Conservation (phyloP, 2,888 invertebrate species). For the Phaonia tiefii region DNA sequence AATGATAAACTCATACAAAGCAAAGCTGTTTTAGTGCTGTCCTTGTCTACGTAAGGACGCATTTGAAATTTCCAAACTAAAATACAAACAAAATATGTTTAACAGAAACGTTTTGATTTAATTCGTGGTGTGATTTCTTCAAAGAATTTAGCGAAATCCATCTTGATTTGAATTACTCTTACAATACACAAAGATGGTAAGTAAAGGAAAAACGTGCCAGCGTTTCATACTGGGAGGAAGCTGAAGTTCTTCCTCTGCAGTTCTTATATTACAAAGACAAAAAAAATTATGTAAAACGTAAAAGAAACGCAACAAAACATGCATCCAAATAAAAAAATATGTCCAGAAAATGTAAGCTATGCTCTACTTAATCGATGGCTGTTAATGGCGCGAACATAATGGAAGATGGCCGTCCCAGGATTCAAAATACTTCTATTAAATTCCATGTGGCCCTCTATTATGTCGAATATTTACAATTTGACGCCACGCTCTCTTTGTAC, state of each 20-base stretch:
- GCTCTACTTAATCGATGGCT: not conserved
- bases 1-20: slow-evolving; percentile 45
- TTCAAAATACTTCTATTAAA: too few relatives aligned
- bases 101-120: slow-evolving; percentile 54
- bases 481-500: not conserved
- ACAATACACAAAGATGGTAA: slow-evolving; percentile 28
- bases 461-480: slow-evolving; percentile 7
- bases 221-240: slow-evolving; percentile 25
- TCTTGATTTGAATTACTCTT: slow-evolving; percentile 25
- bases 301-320: slow-evolving; percentile 38
- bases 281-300: slow-evolving; percentile 16
- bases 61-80: slow-evolving; percentile 2
- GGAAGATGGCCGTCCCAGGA: not conserved
- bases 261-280: slow-evolving; percentile 5
- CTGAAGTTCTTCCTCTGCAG: not conserved
- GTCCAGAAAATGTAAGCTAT: too few relatives aligned
- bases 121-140: slow-evolving; percentile 66
- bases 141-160: slow-evolving; percentile 47
- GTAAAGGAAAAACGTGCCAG: slow-evolving; percentile 54
- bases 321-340: slow-evolving; percentile 14
- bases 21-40: slow-evolving; percentile 49
- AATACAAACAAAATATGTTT: slow-evolving; percentile 37
- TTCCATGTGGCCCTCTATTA: not conserved
- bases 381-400: not conserved
- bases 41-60: slow-evolving; percentile 37